phyloP scores from a whole-genome alignment of 1,140 invertebrate species.

The Augochlora pura region DNA sequence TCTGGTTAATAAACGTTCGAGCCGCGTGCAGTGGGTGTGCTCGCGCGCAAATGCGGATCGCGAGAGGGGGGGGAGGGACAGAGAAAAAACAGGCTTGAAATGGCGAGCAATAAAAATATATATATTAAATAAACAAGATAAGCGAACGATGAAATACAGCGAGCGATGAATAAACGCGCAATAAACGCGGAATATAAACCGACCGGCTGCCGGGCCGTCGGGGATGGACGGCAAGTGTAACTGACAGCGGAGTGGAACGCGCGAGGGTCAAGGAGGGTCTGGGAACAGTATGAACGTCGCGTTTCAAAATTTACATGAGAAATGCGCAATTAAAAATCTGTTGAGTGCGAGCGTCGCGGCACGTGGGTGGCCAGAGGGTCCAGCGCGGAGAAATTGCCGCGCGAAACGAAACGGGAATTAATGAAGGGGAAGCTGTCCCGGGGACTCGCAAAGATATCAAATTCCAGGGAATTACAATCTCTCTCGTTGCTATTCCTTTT shows the following conservation, averaged over 20 bases:
- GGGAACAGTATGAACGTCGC: background rate
- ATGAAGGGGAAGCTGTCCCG: too few relatives aligned
- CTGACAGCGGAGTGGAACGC: background rate
- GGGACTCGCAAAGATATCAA: too few relatives aligned
- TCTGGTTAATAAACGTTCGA: background rate
- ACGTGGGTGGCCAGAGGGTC: too few relatives aligned
- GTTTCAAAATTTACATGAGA: conserved; percentile 1
- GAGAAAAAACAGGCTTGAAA: too few relatives aligned
- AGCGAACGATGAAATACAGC: background rate
- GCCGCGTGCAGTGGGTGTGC: too few relatives aligned
- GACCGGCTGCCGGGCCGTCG: background rate
- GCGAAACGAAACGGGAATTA: too few relatives aligned
- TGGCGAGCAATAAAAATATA: background rate
- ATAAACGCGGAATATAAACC: background rate
- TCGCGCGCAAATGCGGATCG: too few relatives aligned
- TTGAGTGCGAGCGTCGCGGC: background rate
- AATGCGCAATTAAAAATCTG: conserved; percentile 2
- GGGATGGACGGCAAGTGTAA: background rate
- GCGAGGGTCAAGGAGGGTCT: background rate
- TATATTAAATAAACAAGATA: background rate
- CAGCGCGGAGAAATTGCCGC: too few relatives aligned
- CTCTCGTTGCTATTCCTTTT: too few relatives aligned
- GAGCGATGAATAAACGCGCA: background rate
- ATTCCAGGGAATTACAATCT: too few relatives aligned
- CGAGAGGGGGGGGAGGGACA: too few relatives aligned